A percentile compares a stretch with the other conserved stretches of the same genome.
These are phyloP conservation scores for Drusus annulatus DNA, from an alignment of 1,140 invertebrate genomes.

Conservation along the genomic window DNA sequence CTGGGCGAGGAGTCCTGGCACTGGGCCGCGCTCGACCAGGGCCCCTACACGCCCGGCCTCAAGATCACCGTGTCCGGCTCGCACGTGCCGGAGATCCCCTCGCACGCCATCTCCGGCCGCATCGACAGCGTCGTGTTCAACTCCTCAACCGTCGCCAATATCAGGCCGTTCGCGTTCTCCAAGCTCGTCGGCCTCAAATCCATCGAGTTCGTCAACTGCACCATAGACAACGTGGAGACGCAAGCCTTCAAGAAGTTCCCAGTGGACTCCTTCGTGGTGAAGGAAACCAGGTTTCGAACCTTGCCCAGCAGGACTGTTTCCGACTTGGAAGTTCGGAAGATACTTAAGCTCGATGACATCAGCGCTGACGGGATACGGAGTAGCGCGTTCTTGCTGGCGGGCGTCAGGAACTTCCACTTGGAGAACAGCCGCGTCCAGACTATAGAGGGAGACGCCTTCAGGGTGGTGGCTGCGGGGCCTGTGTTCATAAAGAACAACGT, in stretches of 20 bases:
- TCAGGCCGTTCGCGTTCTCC: conserved; percentile 82
- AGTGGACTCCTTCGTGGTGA: conserved; percentile 75
- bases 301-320: conserved; percentile 81
- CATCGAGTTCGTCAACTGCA: conserved; percentile 72
- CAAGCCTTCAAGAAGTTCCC: conserved; percentile 87
- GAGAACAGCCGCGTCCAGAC: conserved; percentile 75
- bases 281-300: conserved; percentile 68
- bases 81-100: conserved; percentile 75
- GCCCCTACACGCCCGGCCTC: conserved; percentile 65
- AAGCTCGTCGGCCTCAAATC: conserved; percentile 74
- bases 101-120: conserved; percentile 79
- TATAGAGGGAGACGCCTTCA: conserved; percentile 78
- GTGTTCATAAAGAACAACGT: conserved; percentile 79
- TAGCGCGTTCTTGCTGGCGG: conserved; percentile 76
- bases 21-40: conserved; percentile 63
- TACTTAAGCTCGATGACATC: conserved; percentile 77
- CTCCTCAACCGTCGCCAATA: conserved; percentile 73
- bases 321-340: conserved; percentile 78
- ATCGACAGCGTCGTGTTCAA: conserved; percentile 79
- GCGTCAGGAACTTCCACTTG: conserved; percentile 74
- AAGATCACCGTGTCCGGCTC: conserved; percentile 64
- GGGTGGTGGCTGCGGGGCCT: conserved; percentile 74
- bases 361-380: conserved; percentile 73
- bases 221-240: conserved; percentile 75
- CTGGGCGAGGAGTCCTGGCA: conserved; percentile 64